A percentile compares a stretch with the other conserved stretches of the same genome.
Evolutionary conservation across 2,113 vertebrate genomes (phyloP).

Genomic region (Leucoraja erinaceus): DNA sequence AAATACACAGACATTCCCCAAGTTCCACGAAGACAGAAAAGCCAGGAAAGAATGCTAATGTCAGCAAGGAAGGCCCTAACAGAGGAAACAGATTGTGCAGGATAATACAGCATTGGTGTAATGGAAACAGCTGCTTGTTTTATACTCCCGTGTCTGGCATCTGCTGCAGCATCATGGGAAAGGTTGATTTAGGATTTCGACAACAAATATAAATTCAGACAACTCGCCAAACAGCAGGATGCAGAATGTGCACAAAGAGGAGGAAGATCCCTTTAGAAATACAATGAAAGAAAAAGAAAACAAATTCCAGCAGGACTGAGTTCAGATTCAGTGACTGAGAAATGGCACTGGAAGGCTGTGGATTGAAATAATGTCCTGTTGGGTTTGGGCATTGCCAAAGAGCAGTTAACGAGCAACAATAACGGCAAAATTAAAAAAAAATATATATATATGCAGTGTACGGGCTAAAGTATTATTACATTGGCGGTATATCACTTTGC

Average conservation of each 20-base stretch:
- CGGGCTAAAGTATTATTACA: not conserved
- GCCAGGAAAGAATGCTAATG: slow-evolving; percentile 12
- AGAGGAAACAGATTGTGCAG: slow-evolving; percentile 42
- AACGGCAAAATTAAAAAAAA: not conserved
- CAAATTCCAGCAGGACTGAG: not conserved
- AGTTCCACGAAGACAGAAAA: slow-evolving; percentile 18
- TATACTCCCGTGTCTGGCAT: slow-evolving; percentile 48
- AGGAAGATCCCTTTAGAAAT: slow-evolving; percentile 7
- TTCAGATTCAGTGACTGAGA: not conserved
- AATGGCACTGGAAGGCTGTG: not conserved
- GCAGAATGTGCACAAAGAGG: slow-evolving; percentile 11
- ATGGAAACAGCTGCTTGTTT: slow-evolving; percentile 52
- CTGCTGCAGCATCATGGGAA: slow-evolving; percentile 46
- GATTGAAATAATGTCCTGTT: not conserved
- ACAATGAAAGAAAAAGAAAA: not conserved
- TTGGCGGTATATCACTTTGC: not conserved
- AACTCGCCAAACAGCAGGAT: slow-evolving; percentile 39
- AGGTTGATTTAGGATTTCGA: slow-evolving; percentile 48
- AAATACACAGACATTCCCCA: slow-evolving; percentile 9
- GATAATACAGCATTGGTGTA: slow-evolving; percentile 45
- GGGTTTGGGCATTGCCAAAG: not conserved
- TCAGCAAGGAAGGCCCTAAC: slow-evolving; percentile 4
- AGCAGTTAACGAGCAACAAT: not conserved
- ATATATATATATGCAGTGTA: not conserved
- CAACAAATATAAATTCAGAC: slow-evolving; percentile 47